Percentiles rank a stretch among this genome's conserved stretches.
Conservation (phyloP, 2,888 invertebrate genomes). For the Halocaridina rubra region DNA sequence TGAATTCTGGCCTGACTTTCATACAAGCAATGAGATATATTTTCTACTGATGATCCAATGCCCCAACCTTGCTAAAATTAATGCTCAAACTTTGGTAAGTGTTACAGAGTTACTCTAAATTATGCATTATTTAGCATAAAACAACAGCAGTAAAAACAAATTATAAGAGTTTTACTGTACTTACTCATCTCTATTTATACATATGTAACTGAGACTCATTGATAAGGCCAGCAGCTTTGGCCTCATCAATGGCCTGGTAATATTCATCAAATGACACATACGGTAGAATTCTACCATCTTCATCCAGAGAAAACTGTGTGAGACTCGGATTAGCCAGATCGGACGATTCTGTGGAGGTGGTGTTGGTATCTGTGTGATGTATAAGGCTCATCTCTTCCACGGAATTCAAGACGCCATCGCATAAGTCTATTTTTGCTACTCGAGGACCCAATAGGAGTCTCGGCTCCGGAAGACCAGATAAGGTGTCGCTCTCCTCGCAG, state of each 20-base stretch:
- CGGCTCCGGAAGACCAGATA: constrained; percentile 14
- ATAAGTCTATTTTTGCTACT: constrained; percentile 14
- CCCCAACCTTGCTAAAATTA: no score
- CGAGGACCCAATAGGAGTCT: neutral
- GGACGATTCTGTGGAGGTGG: constrained; percentile 58
- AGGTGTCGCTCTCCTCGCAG: constrained; percentile 10
- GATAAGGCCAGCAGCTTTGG: constrained; percentile 76
- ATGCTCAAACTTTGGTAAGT: no score
- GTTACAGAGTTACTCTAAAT: no score
- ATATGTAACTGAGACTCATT: constrained; percentile 68
- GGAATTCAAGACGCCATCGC: constrained; percentile 12
- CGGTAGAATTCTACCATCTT: constrained; percentile 78
- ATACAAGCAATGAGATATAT: no score
- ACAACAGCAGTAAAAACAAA: no score
- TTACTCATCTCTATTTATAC: constrained; percentile 17
- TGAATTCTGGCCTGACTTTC: no score
- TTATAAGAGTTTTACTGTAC: neutral
- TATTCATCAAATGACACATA: constrained; percentile 89
- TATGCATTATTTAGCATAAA: no score
- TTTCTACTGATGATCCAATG: no score
- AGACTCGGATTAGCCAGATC: constrained; percentile 57
- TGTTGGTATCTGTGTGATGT: constrained; percentile 51
- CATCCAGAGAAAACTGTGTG: constrained; percentile 71
- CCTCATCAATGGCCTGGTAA: constrained; percentile 78
- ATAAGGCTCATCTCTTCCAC: constrained; percentile 45